Evolutionary conservation across 2,113 vertebrate species (phyloP).

Genomic region (Genyomyrus donnyi): DNA sequence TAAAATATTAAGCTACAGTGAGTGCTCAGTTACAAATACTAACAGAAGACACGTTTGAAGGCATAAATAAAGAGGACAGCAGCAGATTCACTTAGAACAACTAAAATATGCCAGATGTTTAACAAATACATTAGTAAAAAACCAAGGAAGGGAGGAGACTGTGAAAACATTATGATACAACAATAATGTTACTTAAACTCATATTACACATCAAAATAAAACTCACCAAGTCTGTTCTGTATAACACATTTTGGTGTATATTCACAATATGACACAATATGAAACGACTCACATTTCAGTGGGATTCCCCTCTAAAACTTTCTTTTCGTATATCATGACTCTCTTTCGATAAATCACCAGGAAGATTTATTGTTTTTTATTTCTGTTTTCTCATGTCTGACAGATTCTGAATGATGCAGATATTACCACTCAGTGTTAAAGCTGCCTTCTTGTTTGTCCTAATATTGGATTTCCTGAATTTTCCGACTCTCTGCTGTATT

Average conservation of each 20-base stretch:
- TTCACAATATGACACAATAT: neutral
- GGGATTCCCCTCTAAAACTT: neutral
- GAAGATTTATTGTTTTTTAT: neutral
- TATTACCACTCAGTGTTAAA: neutral
- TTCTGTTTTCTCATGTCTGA: neutral
- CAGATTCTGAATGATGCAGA: neutral
- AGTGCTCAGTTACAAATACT: neutral
- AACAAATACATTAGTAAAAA: neutral
- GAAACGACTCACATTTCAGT: neutral
- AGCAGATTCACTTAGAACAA: neutral
- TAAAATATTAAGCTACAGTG: neutral
- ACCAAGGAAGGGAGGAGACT: neutral
- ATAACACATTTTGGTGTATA: neutral
- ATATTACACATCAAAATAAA: neutral
- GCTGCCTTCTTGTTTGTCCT: neutral
- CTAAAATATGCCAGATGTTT: neutral
- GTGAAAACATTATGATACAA: neutral
- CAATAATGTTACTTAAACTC: neutral
- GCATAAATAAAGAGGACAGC: neutral
- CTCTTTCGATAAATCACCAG: neutral
- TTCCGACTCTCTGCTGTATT: neutral
- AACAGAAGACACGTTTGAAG: neutral
- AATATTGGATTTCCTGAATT: neutral
- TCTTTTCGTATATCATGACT: neutral
- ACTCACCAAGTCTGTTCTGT: neutral